These are phyloP conservation scores for Tokudaia tokunoshimensis DNA, from an alignment of 2,797 vertebrate species.

Conservation along the genomic window DNA sequence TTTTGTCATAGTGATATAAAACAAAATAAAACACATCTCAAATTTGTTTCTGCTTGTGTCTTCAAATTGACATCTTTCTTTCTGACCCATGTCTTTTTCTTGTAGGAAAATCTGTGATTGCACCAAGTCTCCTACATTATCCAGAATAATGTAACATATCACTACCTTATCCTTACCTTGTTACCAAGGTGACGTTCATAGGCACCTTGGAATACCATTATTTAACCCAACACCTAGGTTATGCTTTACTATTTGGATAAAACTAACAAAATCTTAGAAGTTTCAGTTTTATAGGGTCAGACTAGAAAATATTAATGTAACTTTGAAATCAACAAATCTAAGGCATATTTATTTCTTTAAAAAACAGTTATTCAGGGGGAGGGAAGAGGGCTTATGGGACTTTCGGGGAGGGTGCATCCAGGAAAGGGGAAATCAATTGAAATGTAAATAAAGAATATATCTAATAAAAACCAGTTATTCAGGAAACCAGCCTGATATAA, in stretches of 20 bases:
- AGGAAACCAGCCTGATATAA: neutral
- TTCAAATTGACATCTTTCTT: neutral
- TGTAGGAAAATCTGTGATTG: neutral
- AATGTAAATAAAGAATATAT: too few species aligned
- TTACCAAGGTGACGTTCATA: neutral
- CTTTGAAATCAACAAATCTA: conserved; percentile 3
- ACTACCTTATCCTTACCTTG: neutral
- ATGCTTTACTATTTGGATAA: neutral
- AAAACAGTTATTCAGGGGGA: neutral
- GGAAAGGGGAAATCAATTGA: too few species aligned
- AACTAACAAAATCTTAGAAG: neutral
- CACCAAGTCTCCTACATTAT: neutral
- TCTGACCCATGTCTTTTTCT: neutral
- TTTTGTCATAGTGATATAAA: neutral
- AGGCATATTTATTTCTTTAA: neutral
- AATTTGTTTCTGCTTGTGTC: neutral
- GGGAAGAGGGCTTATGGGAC: too few species aligned
- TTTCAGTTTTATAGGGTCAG: neutral
- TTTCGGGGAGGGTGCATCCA: too few species aligned
- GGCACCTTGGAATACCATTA: neutral
- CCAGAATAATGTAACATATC: neutral
- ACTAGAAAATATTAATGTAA: neutral
- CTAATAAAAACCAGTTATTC: neutral
- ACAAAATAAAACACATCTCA: neutral
- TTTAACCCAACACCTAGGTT: neutral